Evolutionary conservation across 2,888 invertebrate genomes (phyloP), one percentile per base, ranked within the genome.

Genomic region (Drosophila fungiperda): DNA sequence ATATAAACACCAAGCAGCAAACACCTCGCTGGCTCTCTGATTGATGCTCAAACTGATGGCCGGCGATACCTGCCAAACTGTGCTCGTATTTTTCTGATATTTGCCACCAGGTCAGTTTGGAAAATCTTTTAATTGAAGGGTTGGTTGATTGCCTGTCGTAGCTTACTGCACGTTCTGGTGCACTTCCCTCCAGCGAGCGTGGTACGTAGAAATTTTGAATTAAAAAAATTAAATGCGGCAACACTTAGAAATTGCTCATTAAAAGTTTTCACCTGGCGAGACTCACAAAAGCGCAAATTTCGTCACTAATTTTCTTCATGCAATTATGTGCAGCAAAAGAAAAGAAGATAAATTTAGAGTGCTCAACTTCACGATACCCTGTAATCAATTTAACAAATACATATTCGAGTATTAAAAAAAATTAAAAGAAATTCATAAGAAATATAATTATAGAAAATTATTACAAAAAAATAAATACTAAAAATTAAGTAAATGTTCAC

Each of bases 171-270:
- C 45, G 29, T 53, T 50, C 54, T 29, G 29, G 6, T 29, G 29
- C 29, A 48, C 35, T 50, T 57, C 12, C 12, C 15, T 54, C 32
- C 26, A 20, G 2, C 20, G 29, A 20, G 42, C 35, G 57, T 36
- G 38, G 49, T 57, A 45, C n/a, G 59, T 64, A 66, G 29, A 63
- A 32, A 55, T 68, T 74, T 83, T 77, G 83, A 86, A 90, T 88
- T 90, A 83, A 90, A 86, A 87, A 87, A 86, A 87, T 87, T 88
- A 87, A 90, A 77, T 88, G 87, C 78, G 83, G 78, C 81, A 90
- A 78, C 90, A 88, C 87, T 88, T 88, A 80, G 74, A 85, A 89
- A 87, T 87, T 89, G 90, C 87, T 87, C 89, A 90, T 87, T 87
- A 87, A 87, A 87, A 87, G 90, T 87, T 87, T 87, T 82, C 89